phyloP scores from a whole-genome alignment of 2,797 vertebrate species.

The Tokudaia muenninki region DNA sequence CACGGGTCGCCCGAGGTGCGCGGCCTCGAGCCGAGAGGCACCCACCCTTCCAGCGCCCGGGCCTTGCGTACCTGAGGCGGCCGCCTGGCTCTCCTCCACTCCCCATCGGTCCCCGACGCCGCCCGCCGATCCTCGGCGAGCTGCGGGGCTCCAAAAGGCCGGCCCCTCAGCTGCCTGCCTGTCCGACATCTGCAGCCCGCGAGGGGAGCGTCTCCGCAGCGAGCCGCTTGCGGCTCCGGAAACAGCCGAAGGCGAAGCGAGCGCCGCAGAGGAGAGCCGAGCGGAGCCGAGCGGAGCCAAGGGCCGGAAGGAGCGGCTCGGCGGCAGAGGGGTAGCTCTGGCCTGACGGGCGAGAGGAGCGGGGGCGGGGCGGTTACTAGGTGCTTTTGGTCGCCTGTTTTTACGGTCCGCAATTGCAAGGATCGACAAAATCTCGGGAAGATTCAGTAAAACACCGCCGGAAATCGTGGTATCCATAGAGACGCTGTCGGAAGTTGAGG shows the following conservation, averaged over 20 bases:
- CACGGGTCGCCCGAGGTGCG: background rate
- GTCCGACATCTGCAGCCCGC: slow-evolving; percentile 77
- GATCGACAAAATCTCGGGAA: background rate
- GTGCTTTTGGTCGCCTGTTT: background rate
- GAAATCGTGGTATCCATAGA: slow-evolving; percentile 88
- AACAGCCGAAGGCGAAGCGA: slow-evolving; percentile 77
- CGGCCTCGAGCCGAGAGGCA: slow-evolving; percentile 33
- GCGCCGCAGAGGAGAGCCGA: slow-evolving; percentile 1
- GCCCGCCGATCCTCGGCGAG: slow-evolving; percentile 34
- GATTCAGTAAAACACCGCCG: slow-evolving; percentile 35
- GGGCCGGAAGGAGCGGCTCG: background rate
- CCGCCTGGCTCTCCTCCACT: slow-evolving; percentile 63
- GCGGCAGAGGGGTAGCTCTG: background rate
- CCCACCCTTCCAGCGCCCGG: slow-evolving; percentile 9
- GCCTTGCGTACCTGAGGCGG: slow-evolving; percentile 78
- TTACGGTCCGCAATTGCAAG: background rate
- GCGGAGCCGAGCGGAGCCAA: slow-evolving; percentile 28
- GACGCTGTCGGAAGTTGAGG: slow-evolving; percentile 81
- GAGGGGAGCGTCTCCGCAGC: slow-evolving; percentile 42
- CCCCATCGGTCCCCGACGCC: slow-evolving; percentile 54
- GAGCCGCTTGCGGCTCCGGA: slow-evolving; percentile 73
- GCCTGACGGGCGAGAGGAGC: rapidly evolving
- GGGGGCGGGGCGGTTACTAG: too few relatives aligned
- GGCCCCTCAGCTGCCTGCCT: slow-evolving; percentile 18
- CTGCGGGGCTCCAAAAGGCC: slow-evolving; percentile 66